Conservation (phyloP, 2,113 vertebrate species). For the Poeciliopsis occidentalis region DNA sequence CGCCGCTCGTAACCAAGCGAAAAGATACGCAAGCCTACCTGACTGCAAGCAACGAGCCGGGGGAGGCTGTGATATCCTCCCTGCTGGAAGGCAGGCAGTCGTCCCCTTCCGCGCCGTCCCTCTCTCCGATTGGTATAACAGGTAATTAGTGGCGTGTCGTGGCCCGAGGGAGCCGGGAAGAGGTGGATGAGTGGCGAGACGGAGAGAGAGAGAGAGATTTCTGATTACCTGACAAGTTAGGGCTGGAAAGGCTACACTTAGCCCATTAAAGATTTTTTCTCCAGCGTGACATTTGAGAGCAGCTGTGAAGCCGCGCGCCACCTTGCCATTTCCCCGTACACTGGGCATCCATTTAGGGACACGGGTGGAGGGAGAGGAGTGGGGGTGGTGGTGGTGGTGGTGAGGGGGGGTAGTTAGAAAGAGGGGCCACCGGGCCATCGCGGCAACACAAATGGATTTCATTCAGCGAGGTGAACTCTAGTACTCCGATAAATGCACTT, state of each 20-base stretch:
- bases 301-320: slow-evolving; percentile 86
- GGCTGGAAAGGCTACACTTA: slow-evolving; percentile 99
- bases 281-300: slow-evolving; percentile 97
- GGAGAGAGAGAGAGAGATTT: slow-evolving; percentile 87
- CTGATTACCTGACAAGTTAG: slow-evolving; percentile 95
- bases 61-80: slow-evolving; percentile 70
- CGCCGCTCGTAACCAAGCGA: slow-evolving; percentile 59
- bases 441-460: slow-evolving; percentile 93
- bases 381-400: no score
- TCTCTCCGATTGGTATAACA: slow-evolving; percentile 88
- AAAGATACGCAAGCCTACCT: slow-evolving; percentile 51
- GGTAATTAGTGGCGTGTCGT: slow-evolving; percentile 92
- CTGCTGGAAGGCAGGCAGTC: slow-evolving; percentile 84
- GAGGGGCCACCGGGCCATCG: slow-evolving; percentile 85
- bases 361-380: slow-evolving; percentile 36
- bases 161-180: slow-evolving; percentile 85
- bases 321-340: slow-evolving; percentile 94
- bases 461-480: slow-evolving; percentile 89
- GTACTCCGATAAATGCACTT: slow-evolving; percentile 97
- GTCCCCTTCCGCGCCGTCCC: slow-evolving; percentile 82
- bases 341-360: slow-evolving; percentile 88
- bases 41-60: slow-evolving; percentile 34
- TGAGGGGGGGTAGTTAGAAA: slow-evolving; percentile 33
- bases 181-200: slow-evolving; percentile 77
- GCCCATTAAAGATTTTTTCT: slow-evolving; percentile 98